Base-by-base conservation (phyloP, 2,888 invertebrate species). In the Rhamnusium bicolor region DNA sequence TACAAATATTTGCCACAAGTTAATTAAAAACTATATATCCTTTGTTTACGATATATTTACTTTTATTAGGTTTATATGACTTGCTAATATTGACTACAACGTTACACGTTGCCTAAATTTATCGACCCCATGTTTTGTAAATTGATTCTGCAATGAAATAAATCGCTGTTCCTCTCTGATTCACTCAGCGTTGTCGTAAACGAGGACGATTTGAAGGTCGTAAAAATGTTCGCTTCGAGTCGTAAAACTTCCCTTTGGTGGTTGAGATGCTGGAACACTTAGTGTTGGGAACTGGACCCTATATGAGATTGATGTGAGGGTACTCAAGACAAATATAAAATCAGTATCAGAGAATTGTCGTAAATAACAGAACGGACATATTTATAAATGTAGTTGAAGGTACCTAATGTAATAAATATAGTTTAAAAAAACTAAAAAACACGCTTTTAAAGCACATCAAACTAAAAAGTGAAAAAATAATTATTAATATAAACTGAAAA, bases 131-230 rank as follows among this genome's bases (percentile, higher is more conserved):
- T 46, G 40, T 56, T 67, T 46, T 18, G 46, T 46, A 67, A 67
- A 67, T 67, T 67, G 67, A 67, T 67, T 67, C 46, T 16, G 67
- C 56, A 21, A 54, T 14, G 56, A 56, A 67, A 56, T 67, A 56
- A 67, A 67, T 67, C 67, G 46, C 47, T 5, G 53, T 32, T 73
- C 69, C 72, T 65, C 81, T 78, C 75, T 78, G 79, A 81, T 80
- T 81, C 81, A 81, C 78, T 81, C 79, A 76, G 77, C 78, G 69
- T 79, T 69, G 58, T 66, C 74, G 79, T 77, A 80, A 81, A 80
- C 78, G 78, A 73, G 76, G 77, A 76, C 79, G 80, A 79, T 81
- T 80, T 78, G 79, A 78, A 74, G 77, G 79, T 78, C 78, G 77
- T 81, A 81, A 81, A 81, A 79, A 21, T 56, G 67, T 46, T 56